phyloP scores from a whole-genome alignment of 2,113 vertebrate genomes.

The Notarius lentiginosus region DNA sequence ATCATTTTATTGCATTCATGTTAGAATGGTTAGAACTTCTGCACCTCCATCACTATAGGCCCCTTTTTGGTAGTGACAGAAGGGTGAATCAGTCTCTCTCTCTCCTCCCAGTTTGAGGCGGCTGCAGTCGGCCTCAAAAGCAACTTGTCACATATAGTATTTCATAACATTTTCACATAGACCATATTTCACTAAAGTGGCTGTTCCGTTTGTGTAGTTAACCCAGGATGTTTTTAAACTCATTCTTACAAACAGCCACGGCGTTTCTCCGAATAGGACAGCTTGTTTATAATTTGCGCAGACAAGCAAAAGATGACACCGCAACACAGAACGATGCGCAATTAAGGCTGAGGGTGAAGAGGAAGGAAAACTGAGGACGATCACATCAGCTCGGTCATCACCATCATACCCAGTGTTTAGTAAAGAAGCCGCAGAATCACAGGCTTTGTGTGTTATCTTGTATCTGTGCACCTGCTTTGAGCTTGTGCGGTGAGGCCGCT shows the following conservation, averaged over 20 bases:
- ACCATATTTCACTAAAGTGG: too few species aligned
- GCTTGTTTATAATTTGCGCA: slow-evolving; percentile 66
- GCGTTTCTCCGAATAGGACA: background rate
- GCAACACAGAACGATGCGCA: slow-evolving; percentile 65
- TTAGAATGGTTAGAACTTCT: background rate
- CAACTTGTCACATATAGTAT: background rate
- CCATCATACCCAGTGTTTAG: background rate
- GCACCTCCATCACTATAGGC: background rate
- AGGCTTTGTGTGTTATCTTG: background rate
- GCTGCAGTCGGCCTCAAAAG: slow-evolving; percentile 40
- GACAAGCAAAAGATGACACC: slow-evolving; percentile 65
- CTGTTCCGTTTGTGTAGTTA: background rate
- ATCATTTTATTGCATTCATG: background rate
- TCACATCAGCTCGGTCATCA: slow-evolving; percentile 28
- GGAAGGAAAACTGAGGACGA: slow-evolving; percentile 48
- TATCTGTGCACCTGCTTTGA: background rate
- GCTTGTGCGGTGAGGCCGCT: background rate
- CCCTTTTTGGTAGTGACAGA: background rate
- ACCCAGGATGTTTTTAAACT: background rate
- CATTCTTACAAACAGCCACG: slow-evolving; percentile 5
- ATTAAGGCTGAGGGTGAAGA: slow-evolving; percentile 59
- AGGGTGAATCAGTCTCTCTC: background rate
- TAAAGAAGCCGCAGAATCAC: background rate
- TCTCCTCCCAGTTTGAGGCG: background rate
- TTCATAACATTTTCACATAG: background rate